Conservation (phyloP, 2,888 invertebrate species). For the Mactromeris polynyma region DNA sequence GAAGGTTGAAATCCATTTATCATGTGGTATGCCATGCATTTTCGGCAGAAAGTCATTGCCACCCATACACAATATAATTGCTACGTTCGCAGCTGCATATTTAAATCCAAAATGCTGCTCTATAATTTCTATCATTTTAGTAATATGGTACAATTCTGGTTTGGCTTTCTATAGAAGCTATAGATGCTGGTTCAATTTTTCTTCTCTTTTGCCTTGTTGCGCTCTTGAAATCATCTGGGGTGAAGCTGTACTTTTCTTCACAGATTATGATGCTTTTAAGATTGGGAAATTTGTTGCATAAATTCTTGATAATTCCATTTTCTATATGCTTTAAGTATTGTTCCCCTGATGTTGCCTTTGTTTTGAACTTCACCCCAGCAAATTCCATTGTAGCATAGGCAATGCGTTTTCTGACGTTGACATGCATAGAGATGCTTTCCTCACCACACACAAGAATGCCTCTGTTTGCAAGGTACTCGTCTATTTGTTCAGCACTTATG, state of each 20-base stretch:
- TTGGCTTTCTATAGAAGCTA: conserved; percentile 33
- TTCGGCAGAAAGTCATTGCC: conserved; percentile 33
- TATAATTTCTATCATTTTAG: conserved; percentile 25
- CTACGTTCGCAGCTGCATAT: conserved; percentile 4
- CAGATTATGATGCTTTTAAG: conserved; percentile 63
- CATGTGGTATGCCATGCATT: conserved; percentile 33
- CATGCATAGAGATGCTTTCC: too few relatives aligned
- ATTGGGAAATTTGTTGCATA: too few relatives aligned
- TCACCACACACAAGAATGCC: too few relatives aligned
- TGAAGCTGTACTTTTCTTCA: conserved; percentile 64
- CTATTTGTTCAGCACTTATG: too few relatives aligned
- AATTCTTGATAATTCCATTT: too few relatives aligned
- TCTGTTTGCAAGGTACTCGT: too few relatives aligned
- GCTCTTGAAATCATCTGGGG: conserved; percentile 53
- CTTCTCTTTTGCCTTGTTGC: conserved; percentile 38
- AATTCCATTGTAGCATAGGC: too few relatives aligned
- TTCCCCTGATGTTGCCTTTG: neutral
- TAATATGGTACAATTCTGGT: conserved; percentile 42
- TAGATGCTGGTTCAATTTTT: neutral
- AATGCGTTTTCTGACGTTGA: too few relatives aligned
- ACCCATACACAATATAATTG: conserved; percentile 33
- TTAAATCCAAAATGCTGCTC: conserved; percentile 19
- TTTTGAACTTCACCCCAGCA: neutral
- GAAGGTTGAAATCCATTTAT: neutral
- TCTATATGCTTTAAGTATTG: neutral